phyloP scores from a whole-genome alignment of 1,140 invertebrate genomes.

The Drosophila pectinifera region DNA sequence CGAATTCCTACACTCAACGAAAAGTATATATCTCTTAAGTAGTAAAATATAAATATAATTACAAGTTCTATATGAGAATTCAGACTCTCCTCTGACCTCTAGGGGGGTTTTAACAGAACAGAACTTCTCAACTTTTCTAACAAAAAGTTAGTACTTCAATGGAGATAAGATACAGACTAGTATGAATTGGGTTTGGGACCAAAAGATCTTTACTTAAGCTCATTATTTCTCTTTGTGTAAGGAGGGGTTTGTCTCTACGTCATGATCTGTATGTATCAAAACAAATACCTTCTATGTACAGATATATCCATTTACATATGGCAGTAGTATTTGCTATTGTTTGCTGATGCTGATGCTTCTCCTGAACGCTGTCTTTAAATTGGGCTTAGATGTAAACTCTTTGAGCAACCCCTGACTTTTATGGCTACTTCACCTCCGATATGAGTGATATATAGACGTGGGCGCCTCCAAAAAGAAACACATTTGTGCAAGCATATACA shows the following conservation, averaged over 20 bases:
- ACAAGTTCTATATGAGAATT: too few species aligned
- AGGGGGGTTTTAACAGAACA: background rate
- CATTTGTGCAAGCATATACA: background rate
- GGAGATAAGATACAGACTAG: background rate
- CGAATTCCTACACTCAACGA: conserved; percentile 9
- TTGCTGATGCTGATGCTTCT: background rate
- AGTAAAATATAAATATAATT: background rate
- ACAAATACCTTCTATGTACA: background rate
- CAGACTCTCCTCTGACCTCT: background rate
- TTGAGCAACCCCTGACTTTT: background rate
- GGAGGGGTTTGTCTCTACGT: background rate
- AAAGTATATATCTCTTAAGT: background rate
- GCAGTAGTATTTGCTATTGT: background rate
- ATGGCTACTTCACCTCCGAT: too few species aligned
- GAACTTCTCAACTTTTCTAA: background rate
- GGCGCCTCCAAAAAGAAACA: background rate
- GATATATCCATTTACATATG: too few species aligned
- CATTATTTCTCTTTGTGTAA: background rate
- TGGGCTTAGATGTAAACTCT: background rate
- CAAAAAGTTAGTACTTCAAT: background rate
- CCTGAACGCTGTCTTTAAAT: background rate
- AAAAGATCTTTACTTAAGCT: background rate
- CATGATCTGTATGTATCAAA: background rate
- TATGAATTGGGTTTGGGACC: background rate
- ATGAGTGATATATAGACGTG: conserved; percentile 5